Evolutionary conservation across 2,113 vertebrate genomes (phyloP).

Genomic region (Pycnonotus jocosus): DNA sequence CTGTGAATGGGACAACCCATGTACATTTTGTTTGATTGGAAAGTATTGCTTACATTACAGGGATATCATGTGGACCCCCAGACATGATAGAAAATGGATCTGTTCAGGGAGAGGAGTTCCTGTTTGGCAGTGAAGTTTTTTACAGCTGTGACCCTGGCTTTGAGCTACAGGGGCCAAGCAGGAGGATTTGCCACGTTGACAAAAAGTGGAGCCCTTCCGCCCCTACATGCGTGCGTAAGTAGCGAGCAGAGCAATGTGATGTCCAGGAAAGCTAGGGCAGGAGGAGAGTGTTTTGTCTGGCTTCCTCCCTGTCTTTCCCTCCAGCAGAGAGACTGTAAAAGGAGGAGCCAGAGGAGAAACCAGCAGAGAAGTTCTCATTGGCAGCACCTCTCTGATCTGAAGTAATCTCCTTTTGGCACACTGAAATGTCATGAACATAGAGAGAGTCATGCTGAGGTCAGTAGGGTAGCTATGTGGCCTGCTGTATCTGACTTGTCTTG

Average conservation of each 20-base stretch:
- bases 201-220: slow-evolving; percentile 55
- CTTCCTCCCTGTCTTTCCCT: background rate
- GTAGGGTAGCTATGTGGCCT: background rate
- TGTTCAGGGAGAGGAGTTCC: slow-evolving; percentile 33
- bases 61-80: slow-evolving; percentile 49
- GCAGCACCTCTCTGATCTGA: background rate
- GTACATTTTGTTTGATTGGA: background rate
- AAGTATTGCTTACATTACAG: background rate
- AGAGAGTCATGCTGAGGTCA: background rate
- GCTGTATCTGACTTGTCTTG: background rate
- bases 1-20: background rate
- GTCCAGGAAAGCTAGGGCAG: background rate
- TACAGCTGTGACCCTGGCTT: slow-evolving; percentile 66
- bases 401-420: background rate
- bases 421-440: background rate
- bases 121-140: slow-evolving; percentile 55
- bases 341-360: background rate
- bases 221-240: slow-evolving; percentile 57
- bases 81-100: slow-evolving; percentile 56
- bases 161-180: slow-evolving; percentile 62
- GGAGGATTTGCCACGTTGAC: slow-evolving; percentile 64
- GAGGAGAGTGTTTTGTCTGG: background rate
- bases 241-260: background rate
- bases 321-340: background rate
- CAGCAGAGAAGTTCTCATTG: background rate